Base-by-base conservation (phyloP, 2,888 invertebrate genomes). In the Muscina levida region DNA sequence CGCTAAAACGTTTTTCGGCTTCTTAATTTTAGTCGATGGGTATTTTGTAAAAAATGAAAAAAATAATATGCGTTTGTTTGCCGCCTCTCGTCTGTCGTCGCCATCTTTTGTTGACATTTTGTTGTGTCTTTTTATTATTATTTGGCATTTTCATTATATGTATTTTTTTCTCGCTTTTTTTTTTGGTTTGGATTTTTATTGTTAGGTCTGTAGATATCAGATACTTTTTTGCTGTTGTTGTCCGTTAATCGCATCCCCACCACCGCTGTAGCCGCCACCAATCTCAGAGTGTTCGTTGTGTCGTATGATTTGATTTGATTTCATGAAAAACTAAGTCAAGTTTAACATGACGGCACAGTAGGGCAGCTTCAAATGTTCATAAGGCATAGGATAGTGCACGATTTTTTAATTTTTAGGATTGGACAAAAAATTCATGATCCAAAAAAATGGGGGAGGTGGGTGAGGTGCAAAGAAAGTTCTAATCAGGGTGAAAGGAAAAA, bases 281-380 rank as follows among this genome's bases (percentile, higher is more conserved):
- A 62, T 62, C 39, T 22, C 42, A 37, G 22, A 39, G 37, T 22
- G 39, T 39, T 62, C 39, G 51, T 22, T 15, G 59, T 57, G 59
- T n/a, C 39, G 57, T 57, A 26, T 62, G 62, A 39, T 42, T 62
- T 62, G 39, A 62, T 62, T 62, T 62, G 62, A 62, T 62, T 62
- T 62, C 62, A 39, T 19, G 31, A 42, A 62, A 62, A 65, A 72
- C 15, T 65, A 72, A 72, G 65, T 65, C 72, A 72, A 72, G 72
- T 72, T 72, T 65, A 65, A 26, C 42, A 53, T 39, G 24, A 31
- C 8, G 3, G 31, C 31, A 8, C 31, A 31, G 4, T 31, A 8
- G 3, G 31, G 31, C 31, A 8, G 8, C 31, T 31, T 31, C 31
- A 31, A 5, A 31, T 31, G 31, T n/a, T n/a, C n/a, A n/a, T n/a